These are phyloP conservation scores for Battus philenor DNA, from an alignment of 1,140 invertebrate species.

Conservation along the genomic window DNA sequence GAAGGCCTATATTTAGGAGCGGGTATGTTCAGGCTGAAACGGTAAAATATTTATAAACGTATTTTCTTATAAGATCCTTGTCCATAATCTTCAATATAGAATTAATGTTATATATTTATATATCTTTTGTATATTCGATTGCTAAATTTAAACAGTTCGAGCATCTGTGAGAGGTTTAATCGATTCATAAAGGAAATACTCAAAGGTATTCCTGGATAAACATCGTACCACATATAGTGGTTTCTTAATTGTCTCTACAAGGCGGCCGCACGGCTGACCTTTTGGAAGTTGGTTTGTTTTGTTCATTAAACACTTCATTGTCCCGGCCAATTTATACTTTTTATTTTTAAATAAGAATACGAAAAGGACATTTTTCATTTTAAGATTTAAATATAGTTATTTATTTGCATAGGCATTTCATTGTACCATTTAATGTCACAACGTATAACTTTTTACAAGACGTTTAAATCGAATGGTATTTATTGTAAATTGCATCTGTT, in stretches of 20 bases:
- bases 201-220: constrained; percentile 6
- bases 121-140: too few species aligned
- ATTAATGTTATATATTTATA: too few species aligned
- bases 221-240: not conserved
- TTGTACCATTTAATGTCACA: constrained; percentile 8
- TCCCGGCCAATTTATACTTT: constrained; percentile 27
- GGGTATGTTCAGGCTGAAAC: too few species aligned
- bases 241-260: constrained; percentile 15
- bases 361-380: constrained; percentile 11
- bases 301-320: constrained; percentile 39
- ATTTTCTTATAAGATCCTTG: too few species aligned
- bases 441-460: constrained; percentile 6
- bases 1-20: too few species aligned
- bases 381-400: constrained; percentile 8
- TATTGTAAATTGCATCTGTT: too few species aligned
- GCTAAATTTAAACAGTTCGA: too few species aligned
- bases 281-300: constrained; percentile 22
- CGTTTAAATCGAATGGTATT: too few species aligned
- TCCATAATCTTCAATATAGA: too few species aligned
- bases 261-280: constrained; percentile 25
- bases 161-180: too few species aligned
- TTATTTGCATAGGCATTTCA: constrained; percentile 12
- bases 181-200: constrained; percentile 4
- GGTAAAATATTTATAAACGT: too few species aligned
- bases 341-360: constrained; percentile 20